phyloP scores from a whole-genome alignment of 2,888 invertebrate genomes.

The Platypus cylindrus region DNA sequence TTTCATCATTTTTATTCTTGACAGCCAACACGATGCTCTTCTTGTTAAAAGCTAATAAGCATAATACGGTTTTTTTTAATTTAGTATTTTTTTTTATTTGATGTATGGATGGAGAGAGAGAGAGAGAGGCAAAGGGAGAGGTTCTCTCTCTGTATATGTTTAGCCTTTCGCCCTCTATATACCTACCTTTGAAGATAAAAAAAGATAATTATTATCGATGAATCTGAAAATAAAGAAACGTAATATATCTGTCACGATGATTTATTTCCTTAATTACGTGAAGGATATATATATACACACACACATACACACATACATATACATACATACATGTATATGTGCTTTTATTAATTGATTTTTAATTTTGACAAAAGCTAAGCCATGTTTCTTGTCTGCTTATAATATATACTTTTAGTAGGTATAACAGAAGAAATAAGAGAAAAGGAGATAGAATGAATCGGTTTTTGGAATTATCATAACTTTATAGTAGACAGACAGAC shows the following conservation, averaged over 20 bases:
- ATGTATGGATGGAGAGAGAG: too few species aligned
- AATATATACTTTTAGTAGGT: constrained; percentile 11
- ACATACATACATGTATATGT: too few species aligned
- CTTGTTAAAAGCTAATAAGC: constrained; percentile 26
- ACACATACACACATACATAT: too few species aligned
- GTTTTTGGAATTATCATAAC: constrained; percentile 15
- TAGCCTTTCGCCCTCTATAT: constrained; percentile 9
- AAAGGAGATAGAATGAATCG: neutral
- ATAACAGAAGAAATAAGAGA: neutral
- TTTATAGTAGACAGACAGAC: constrained; percentile 6
- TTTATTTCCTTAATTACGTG: constrained; percentile 18
- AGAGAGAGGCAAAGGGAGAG: too few species aligned
- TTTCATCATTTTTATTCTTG: constrained; percentile 27
- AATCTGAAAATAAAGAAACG: constrained; percentile 17
- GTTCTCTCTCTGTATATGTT: too few species aligned
- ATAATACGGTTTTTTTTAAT: constrained; percentile 18
- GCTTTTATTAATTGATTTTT: constrained; percentile 17
- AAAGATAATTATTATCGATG: constrained; percentile 18
- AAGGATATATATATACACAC: too few species aligned
- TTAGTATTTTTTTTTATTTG: too few species aligned
- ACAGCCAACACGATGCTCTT: constrained; percentile 26
- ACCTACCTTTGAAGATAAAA: constrained; percentile 17
- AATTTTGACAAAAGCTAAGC: constrained; percentile 16
- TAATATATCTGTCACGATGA: constrained; percentile 19
- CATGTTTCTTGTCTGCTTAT: constrained; percentile 15